Evolutionary conservation across 2,797 vertebrate species (phyloP).

Genomic region (Leucoraja ocellata): DNA sequence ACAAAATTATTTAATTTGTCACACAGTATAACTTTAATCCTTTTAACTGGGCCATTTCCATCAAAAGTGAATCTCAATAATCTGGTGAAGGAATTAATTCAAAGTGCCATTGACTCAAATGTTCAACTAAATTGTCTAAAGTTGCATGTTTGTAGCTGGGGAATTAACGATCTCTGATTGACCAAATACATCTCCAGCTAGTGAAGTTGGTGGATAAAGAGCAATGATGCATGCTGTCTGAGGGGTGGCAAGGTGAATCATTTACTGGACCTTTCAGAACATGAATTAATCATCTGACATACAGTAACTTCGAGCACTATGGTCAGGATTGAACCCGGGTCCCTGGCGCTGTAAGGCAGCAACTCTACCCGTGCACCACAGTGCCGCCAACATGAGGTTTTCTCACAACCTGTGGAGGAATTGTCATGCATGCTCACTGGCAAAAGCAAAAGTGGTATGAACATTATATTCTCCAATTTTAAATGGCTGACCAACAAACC

Average conservation of each 20-base stretch:
- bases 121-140: constrained; percentile 14
- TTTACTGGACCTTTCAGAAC: not conserved
- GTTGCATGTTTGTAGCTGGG: not conserved
- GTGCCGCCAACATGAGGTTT: not conserved
- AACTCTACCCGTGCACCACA: too few relatives aligned
- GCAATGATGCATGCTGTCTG: not conserved
- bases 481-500: too few relatives aligned
- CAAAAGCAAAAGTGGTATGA: too few relatives aligned
- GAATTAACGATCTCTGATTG: constrained; percentile 15
- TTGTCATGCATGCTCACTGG: too few relatives aligned
- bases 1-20: not conserved
- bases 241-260: not conserved
- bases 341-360: too few relatives aligned
- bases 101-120: not conserved
- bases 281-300: not conserved
- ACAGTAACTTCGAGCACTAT: not conserved
- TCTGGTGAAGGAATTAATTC: constrained; percentile 10
- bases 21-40: not conserved
- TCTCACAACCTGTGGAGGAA: not conserved
- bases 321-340: too few relatives aligned
- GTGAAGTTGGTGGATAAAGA: constrained; percentile 15
- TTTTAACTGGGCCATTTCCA: not conserved
- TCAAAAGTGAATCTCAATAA: not conserved
- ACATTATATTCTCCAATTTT: too few relatives aligned
- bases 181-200: not conserved